Evolutionary conservation across 2,888 invertebrate genomes (phyloP).

Genomic region (Drosophila paramelanica): DNA sequence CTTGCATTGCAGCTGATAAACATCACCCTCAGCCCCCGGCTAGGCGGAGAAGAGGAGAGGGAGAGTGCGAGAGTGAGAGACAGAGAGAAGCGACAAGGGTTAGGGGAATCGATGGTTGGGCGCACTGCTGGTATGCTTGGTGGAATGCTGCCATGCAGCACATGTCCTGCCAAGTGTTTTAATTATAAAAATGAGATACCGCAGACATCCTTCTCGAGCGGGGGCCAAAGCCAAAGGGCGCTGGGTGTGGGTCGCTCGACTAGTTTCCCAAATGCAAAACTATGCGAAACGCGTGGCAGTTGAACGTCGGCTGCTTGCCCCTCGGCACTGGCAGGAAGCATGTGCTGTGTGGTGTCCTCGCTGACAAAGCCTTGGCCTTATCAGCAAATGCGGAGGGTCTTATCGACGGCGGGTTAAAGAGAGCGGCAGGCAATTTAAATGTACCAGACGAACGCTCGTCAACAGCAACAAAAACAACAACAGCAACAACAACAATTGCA

Average conservation of each 20-base stretch:
- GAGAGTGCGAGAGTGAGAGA: constrained; percentile 4
- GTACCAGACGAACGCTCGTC: constrained; percentile 46
- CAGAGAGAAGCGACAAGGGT: not conserved
- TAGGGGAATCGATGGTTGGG: constrained; percentile 44
- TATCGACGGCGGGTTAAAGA: constrained; percentile 52
- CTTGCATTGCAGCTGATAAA: constrained; percentile 68
- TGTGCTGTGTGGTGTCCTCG: constrained; percentile 45
- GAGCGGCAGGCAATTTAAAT: constrained; percentile 66
- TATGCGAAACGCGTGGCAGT: constrained; percentile 78
- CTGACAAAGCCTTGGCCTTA: constrained; percentile 45
- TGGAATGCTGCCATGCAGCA: constrained; percentile 70
- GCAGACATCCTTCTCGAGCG: constrained; percentile 42
- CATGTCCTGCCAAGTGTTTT: constrained; percentile 81
- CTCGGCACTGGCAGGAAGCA: constrained; percentile 61
- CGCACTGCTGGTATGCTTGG: constrained; percentile 64
- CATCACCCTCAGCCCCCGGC: constrained; percentile 51
- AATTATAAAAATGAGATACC: constrained; percentile 80
- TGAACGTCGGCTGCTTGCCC: constrained; percentile 56
- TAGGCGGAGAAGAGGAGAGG: not conserved
- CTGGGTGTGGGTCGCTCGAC: constrained; percentile 30
- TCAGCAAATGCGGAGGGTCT: constrained; percentile 50
- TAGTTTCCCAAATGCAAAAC: constrained; percentile 65
- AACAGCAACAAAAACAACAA: constrained; percentile 27
- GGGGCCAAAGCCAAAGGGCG: constrained; percentile 39
- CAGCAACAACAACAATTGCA: constrained; percentile 22